phyloP scores from a whole-genome alignment of 2,797 vertebrate genomes.

The Hemitrygon akajei region DNA sequence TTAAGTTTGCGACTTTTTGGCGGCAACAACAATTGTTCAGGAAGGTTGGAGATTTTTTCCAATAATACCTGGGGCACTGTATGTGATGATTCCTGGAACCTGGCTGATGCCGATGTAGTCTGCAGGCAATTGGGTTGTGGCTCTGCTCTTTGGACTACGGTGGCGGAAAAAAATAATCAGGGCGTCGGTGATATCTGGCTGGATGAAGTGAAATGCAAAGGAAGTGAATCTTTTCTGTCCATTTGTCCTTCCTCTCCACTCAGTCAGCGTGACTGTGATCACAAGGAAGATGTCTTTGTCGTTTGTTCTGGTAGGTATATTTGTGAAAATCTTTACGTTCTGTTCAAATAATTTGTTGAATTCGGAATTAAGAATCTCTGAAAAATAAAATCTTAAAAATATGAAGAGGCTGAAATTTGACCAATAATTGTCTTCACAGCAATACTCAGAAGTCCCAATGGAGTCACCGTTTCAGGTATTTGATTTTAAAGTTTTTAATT shows the following conservation, averaged over 20 bases:
- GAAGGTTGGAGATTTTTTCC: not conserved
- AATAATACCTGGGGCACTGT: not conserved
- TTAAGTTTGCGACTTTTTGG: conserved; percentile 46
- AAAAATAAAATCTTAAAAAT: not conserved
- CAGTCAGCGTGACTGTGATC: conserved; percentile 51
- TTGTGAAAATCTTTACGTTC: not conserved
- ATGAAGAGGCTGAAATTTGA: not conserved
- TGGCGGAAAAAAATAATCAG: conserved; percentile 19
- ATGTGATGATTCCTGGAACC: not conserved
- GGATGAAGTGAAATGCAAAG: conserved; percentile 49
- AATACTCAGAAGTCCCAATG: too few species aligned
- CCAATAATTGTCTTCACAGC: not conserved
- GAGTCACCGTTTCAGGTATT: not conserved
- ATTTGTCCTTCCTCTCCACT: conserved; percentile 45
- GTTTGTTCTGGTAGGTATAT: conserved; percentile 46
- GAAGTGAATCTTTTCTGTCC: too few species aligned
- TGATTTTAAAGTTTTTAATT: too few species aligned
- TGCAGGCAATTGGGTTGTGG: not conserved
- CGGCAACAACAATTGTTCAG: conserved; percentile 2
- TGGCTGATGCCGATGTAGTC: not conserved
- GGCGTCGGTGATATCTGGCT: conserved; percentile 51
- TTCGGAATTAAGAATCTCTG: not conserved
- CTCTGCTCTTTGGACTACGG: not conserved
- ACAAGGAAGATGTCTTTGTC: conserved; percentile 52
- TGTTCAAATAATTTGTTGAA: not conserved